Percentiles rank a stretch among this genome's conserved stretches.
These are phyloP conservation scores for Ia io DNA, from an alignment of 2,113 vertebrate species.

Conservation along the genomic window DNA sequence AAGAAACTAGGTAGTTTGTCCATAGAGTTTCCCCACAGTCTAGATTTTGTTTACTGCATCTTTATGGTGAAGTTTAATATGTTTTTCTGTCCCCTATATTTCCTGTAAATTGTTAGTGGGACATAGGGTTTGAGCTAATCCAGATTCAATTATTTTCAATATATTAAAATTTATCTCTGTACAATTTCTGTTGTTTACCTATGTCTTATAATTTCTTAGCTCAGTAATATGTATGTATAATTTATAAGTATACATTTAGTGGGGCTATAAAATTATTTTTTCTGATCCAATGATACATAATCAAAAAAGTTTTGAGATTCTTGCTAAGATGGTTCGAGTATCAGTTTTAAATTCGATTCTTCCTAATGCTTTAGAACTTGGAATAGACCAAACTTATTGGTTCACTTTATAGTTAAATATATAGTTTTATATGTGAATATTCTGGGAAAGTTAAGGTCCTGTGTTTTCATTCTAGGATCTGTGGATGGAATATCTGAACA, in stretches of 20 bases:
- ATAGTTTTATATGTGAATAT: background rate
- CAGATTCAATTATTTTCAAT: background rate
- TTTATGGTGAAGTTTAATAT: background rate
- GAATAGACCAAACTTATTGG: background rate
- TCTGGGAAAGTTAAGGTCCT: background rate
- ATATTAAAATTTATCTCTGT: background rate
- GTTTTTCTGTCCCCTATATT: background rate
- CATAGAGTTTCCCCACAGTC: background rate
- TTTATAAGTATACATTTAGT: background rate
- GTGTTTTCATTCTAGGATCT: slow-evolving; percentile 84
- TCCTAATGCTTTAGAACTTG: background rate
- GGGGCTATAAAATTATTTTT: background rate
- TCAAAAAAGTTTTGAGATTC: background rate
- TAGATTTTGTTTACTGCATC: background rate
- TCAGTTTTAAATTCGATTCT: background rate
- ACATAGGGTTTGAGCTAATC: background rate
- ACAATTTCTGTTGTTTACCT: background rate
- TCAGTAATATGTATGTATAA: background rate
- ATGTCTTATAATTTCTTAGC: background rate
- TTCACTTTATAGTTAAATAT: background rate
- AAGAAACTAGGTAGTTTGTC: background rate
- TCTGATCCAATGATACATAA: background rate
- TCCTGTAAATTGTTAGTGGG: background rate
- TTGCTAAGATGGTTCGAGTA: background rate
- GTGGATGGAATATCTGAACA: slow-evolving; percentile 94